Conservation (phyloP, 2,888 invertebrate genomes). For the Watsonalla cultraria region DNA sequence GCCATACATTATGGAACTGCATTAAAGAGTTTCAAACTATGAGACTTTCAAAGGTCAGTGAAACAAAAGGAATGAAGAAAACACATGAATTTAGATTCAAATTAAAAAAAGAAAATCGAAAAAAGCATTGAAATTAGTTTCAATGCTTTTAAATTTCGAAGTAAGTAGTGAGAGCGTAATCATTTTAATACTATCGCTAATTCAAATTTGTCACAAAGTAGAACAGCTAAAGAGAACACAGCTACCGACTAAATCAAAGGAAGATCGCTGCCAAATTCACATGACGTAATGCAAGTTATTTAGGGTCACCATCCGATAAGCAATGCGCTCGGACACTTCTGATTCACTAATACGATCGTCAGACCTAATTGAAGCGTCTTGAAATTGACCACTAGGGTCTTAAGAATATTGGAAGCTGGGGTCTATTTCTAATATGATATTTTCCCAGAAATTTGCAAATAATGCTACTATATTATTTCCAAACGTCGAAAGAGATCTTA, state of each 20-base stretch:
- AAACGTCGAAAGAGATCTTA: too few species aligned
- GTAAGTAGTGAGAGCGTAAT: too few species aligned
- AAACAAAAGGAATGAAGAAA: too few species aligned
- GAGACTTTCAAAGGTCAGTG: not conserved
- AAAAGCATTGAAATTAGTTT: too few species aligned
- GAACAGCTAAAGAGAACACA: constrained; percentile 24
- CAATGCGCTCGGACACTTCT: constrained; percentile 12
- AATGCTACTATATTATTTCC: too few species aligned
- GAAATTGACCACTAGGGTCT: too few species aligned
- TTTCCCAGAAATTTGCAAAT: too few species aligned
- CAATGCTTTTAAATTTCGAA: too few species aligned
- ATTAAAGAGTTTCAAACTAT: not conserved
- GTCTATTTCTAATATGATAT: too few species aligned
- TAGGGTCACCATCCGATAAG: constrained; percentile 21
- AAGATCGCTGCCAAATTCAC: constrained; percentile 45
- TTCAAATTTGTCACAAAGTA: constrained; percentile 10
- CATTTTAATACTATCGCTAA: not conserved
- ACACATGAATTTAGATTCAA: not conserved
- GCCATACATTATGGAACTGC: constrained; percentile 5
- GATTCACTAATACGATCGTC: constrained; percentile 8
- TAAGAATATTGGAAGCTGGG: too few species aligned
- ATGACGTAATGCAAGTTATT: constrained; percentile 40
- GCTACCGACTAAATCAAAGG: constrained; percentile 17
- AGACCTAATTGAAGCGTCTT: not conserved
- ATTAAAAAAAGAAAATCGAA: too few species aligned